phyloP scores from a whole-genome alignment of 2,113 vertebrate species.

The Anthoscopus minutus region DNA sequence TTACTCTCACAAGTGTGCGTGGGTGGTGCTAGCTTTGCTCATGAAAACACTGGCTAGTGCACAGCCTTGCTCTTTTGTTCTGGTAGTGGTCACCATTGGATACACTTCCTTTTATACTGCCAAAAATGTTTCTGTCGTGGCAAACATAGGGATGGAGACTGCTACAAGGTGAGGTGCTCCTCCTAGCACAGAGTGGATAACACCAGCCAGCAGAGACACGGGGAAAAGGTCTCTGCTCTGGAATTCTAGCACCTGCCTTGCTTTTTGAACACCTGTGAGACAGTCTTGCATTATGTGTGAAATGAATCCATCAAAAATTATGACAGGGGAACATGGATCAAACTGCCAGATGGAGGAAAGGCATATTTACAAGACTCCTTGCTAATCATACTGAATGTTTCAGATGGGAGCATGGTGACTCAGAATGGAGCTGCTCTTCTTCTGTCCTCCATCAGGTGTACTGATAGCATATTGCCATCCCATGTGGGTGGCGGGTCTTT shows the following conservation, averaged over 20 bases:
- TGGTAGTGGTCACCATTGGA: not conserved
- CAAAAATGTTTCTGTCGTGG: not conserved
- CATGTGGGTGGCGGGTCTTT: not conserved
- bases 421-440: not conserved
- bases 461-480: not conserved
- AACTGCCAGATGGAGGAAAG: slow-evolving; percentile 30
- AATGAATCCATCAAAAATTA: slow-evolving; percentile 10
- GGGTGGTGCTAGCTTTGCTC: not conserved
- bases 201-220: not conserved
- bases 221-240: not conserved
- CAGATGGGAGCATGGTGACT: not conserved
- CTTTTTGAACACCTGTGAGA: not conserved
- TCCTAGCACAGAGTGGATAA: not conserved
- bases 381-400: not conserved
- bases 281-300: not conserved
- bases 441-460: not conserved
- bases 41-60: not conserved
- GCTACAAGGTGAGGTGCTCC: not conserved
- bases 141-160: not conserved
- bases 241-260: not conserved
- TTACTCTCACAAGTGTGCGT: not conserved
- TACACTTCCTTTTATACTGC: not conserved
- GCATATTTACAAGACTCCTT: not conserved
- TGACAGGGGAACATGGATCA: slow-evolving; percentile 17
- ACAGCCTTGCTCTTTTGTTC: not conserved